phyloP scores from a whole-genome alignment of 2,888 invertebrate genomes.

The Pegoplata infirma region DNA sequence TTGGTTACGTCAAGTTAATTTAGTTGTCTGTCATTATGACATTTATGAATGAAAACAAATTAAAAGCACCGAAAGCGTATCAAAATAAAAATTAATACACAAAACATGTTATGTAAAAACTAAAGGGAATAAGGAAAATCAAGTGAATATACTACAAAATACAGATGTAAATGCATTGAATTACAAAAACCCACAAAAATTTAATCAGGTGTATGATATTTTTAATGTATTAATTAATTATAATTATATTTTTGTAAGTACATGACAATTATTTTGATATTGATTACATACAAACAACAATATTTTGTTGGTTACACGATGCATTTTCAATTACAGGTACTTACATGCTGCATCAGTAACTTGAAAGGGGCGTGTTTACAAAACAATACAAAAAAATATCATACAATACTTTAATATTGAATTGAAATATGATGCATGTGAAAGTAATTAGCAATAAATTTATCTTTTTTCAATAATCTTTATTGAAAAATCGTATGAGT shows the following conservation, averaged over 20 bases:
- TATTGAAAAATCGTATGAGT: conserved; percentile 30
- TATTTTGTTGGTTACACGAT: background rate
- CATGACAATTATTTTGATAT: conserved; percentile 30
- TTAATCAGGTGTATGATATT: conserved; percentile 41
- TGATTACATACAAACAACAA: conserved; percentile 18
- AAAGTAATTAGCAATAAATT: conserved; percentile 53
- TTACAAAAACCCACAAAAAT: conserved; percentile 23
- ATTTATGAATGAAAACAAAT: conserved; percentile 20
- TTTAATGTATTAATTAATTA: conserved; percentile 26
- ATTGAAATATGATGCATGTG: conserved; percentile 28
- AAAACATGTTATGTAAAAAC: conserved; percentile 1
- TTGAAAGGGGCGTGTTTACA: conserved; percentile 10
- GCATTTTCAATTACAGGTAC: background rate
- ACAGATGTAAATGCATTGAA: background rate
- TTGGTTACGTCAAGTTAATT: conserved; percentile 16
- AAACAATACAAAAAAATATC: background rate
- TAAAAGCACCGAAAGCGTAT: too few relatives aligned
- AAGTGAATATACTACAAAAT: too few relatives aligned
- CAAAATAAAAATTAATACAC: too few relatives aligned
- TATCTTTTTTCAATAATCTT: conserved; percentile 44
- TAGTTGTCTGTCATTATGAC: conserved; percentile 27
- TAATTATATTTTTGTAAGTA: conserved; percentile 27
- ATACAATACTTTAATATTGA: background rate
- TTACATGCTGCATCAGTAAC: too few relatives aligned
- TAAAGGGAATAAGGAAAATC: background rate